Base-by-base conservation (phyloP, 2,113 vertebrate species). In the Pavo muticus region DNA sequence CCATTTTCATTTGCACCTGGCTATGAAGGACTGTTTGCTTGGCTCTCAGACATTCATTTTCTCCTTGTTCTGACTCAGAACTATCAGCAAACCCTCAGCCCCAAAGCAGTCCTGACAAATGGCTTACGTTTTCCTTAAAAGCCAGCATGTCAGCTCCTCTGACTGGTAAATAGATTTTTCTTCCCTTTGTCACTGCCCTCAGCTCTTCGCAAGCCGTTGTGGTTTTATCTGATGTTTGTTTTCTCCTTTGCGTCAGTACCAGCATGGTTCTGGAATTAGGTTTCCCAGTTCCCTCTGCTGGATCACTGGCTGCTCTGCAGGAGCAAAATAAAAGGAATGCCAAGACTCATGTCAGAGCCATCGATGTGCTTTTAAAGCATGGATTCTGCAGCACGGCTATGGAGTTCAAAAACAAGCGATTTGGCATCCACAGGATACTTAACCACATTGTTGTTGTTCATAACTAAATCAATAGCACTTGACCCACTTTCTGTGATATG, bases 201-300 rank as follows among this genome's bases (percentile, higher is more conserved):
- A 27, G 88, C 74, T 81, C 65, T 67, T 52, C 18, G n/a, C 4
- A 29, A 88, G 80, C 71, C 30, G 6, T 57, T 56, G 73, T 69
- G 94, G 87, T 77, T 95, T 42, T 65, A 74, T 39, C 76, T 11
- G 83, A 14, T 92, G 72, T 95, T 96, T 96, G 83, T 94, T 78
- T 88, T 90, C 57, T 84, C 90, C 88, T 94, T 61, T 97, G 86
- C 91, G 91, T 96, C 96, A 96, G 64, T 10, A 86, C 50, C 95
- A 93, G 91, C 93, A 68, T 80, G 90, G 69, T 30, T 61, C 87
- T 96, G 94, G 93, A 96, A 84, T 96, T 86, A 86, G 76, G 91
- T 94, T 91, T 94, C 94, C 75, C 82, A 45, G 94, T 96, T 96
- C 95, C 94, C 94, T 95, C 94, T 97, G 93, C 96, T 97, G 95